phyloP scores from a whole-genome alignment of 2,113 vertebrate genomes.

The Chloroceryle aenea region DNA sequence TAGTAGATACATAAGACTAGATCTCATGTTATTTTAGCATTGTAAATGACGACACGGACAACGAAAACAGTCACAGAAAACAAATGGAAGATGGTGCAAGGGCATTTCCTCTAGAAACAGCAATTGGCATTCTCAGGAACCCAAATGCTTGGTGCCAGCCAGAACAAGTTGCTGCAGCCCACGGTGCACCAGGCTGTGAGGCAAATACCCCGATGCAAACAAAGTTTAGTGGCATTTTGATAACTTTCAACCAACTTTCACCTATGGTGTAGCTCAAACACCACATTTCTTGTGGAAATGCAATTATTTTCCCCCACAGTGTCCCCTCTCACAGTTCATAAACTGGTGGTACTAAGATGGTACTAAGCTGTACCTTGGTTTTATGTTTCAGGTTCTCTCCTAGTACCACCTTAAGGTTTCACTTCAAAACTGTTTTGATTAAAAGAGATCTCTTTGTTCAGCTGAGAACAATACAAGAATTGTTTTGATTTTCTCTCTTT shows the following conservation, averaged over 20 bases:
- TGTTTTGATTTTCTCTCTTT: neutral
- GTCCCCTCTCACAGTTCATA: neutral
- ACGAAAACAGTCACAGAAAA: neutral
- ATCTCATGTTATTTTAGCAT: slow-evolving; percentile 6
- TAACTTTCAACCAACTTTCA: neutral
- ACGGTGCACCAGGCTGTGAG: accelerated
- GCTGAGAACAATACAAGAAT: neutral
- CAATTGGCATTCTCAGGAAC: neutral
- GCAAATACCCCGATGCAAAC: neutral
- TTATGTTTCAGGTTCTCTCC: neutral
- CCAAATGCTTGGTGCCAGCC: neutral
- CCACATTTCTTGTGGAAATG: neutral
- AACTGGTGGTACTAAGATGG: neutral
- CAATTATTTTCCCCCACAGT: neutral
- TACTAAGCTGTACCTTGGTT: neutral
- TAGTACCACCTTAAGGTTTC: neutral
- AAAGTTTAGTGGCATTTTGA: neutral
- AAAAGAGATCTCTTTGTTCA: neutral
- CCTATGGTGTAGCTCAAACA: neutral
- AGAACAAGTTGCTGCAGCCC: accelerated
- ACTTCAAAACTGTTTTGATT: neutral
- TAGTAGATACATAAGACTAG: neutral
- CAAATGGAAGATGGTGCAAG: neutral
- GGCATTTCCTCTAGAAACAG: neutral
- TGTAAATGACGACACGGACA: neutral